Percentiles rank a stretch among this genome's conserved stretches.
phyloP scores from a whole-genome alignment of 2,113 vertebrate species.

The Catharus bicknelli region DNA sequence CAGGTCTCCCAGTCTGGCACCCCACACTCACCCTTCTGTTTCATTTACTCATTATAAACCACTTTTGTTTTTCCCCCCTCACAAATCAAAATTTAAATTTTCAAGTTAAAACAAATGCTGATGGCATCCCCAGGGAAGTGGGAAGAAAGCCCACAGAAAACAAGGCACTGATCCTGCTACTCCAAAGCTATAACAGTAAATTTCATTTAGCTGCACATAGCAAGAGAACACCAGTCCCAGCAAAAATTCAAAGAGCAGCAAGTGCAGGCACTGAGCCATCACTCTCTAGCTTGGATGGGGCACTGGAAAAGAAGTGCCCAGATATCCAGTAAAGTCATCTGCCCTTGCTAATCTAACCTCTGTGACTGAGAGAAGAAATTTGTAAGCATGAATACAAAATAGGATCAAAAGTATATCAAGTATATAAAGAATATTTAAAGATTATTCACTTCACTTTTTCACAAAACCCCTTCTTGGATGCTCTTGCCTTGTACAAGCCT shows the following conservation, averaged over 20 bases:
- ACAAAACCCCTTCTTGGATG: neutral
- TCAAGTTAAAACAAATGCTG: constrained; percentile 25
- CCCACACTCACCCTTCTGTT: neutral
- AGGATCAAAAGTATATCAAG: neutral
- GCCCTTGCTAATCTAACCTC: neutral
- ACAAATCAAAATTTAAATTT: neutral
- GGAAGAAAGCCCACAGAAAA: constrained; percentile 35
- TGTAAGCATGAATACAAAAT: neutral
- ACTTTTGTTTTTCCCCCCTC: neutral
- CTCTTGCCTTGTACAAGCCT: accelerated
- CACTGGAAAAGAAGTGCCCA: neutral
- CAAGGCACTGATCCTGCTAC: constrained; percentile 1
- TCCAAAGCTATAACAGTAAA: neutral
- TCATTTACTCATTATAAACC: neutral
- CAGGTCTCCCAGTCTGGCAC: neutral
- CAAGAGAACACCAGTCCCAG: neutral
- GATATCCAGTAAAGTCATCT: neutral
- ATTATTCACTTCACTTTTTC: neutral
- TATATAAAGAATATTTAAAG: neutral
- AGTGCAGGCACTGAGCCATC: neutral
- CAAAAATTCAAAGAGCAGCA: neutral
- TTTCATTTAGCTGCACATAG: neutral
- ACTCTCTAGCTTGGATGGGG: neutral
- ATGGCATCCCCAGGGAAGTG: constrained; percentile 30
- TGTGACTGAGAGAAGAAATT: neutral